phyloP scores from a whole-genome alignment of 2,113 vertebrate species.

The Oplegnathus fasciatus region DNA sequence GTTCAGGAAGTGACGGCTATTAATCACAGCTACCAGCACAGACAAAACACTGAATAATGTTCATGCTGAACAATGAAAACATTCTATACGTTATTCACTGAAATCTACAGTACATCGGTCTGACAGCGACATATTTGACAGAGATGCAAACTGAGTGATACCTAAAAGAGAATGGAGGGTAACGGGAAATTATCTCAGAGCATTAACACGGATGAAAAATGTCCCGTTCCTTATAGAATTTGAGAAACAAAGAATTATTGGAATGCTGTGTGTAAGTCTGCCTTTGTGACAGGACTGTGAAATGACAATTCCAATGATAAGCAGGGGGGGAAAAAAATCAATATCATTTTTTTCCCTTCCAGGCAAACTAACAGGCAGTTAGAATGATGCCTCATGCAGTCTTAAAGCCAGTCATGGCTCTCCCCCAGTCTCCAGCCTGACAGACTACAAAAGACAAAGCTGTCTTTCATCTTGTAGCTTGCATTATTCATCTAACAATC shows the following conservation, averaged over 20 bases:
- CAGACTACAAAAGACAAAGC: slow-evolving; percentile 74
- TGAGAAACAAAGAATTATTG: slow-evolving; percentile 37
- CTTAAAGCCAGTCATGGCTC: slow-evolving; percentile 58
- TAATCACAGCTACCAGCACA: slow-evolving; percentile 58
- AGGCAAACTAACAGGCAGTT: slow-evolving; percentile 70
- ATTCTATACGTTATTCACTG: slow-evolving; percentile 30
- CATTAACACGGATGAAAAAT: slow-evolving; percentile 11
- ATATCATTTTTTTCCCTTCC: slow-evolving; percentile 55
- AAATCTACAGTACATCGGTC: slow-evolving; percentile 16
- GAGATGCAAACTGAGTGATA: background rate
- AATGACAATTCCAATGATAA: slow-evolving; percentile 71
- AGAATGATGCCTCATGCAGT: slow-evolving; percentile 51
- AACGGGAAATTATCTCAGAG: slow-evolving; percentile 1
- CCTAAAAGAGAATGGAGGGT: background rate
- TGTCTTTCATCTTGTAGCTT: slow-evolving; percentile 71
- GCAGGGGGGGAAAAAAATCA: slow-evolving; percentile 51
- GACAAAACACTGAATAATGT: slow-evolving; percentile 55
- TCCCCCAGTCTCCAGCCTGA: slow-evolving; percentile 63
- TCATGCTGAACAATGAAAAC: slow-evolving; percentile 29
- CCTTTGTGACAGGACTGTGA: slow-evolving; percentile 45
- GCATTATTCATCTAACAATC: slow-evolving; percentile 74
- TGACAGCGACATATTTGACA: slow-evolving; percentile 8
- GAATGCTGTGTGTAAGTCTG: slow-evolving; percentile 12
- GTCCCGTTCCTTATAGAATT: background rate
- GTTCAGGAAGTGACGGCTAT: slow-evolving; percentile 61